phyloP scores from a whole-genome alignment of 2,113 vertebrate species.

The Percopsis transmontana region DNA sequence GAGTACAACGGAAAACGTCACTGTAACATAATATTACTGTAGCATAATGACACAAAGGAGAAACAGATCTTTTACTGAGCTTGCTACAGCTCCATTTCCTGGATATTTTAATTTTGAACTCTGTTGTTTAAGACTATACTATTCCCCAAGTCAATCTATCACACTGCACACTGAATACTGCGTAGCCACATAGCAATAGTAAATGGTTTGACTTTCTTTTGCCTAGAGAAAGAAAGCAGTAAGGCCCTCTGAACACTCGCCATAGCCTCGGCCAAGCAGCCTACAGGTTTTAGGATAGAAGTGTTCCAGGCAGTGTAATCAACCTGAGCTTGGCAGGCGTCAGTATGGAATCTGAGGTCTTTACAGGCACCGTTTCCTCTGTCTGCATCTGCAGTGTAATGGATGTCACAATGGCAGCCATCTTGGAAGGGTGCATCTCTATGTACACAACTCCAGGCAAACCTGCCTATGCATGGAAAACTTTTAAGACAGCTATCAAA shows the following conservation, averaged over 20 bases:
- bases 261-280: conserved; percentile 1
- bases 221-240: background rate
- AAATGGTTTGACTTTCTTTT: background rate
- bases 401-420: conserved; percentile 1
- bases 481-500: background rate
- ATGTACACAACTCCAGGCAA: background rate
- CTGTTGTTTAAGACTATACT: background rate
- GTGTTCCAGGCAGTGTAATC: background rate
- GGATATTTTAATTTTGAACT: background rate
- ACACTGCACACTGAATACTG: background rate
- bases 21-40: conserved; percentile 2
- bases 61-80: background rate
- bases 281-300: background rate
- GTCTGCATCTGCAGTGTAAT: background rate
- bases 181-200: background rate
- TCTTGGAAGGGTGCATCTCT: background rate
- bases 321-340: conserved; percentile 5
- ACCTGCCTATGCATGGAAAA: background rate
- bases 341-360: conserved; percentile 1
- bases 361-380: background rate
- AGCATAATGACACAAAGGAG: conserved; percentile 16
- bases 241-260: background rate
- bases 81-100: background rate
- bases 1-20: conserved; percentile 1
- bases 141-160: background rate